A percentile compares a stretch with the other conserved stretches of the same genome.
These are phyloP conservation scores for Artibeus lituratus DNA, from an alignment of 2,797 vertebrate species.

Conservation along the genomic window DNA sequence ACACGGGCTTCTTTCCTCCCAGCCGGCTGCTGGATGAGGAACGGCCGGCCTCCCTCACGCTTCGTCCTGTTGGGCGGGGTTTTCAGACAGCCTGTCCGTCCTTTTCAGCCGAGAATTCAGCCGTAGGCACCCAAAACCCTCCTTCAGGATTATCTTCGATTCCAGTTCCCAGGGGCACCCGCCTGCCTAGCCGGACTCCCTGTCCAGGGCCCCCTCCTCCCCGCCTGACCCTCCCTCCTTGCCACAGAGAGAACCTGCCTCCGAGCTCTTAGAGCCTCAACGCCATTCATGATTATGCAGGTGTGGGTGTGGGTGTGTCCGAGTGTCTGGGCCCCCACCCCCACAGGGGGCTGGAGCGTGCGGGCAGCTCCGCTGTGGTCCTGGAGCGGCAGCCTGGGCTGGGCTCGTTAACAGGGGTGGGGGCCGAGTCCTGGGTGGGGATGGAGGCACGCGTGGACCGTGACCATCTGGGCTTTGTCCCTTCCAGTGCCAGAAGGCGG, in stretches of 20 bases:
- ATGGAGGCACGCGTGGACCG: accelerated
- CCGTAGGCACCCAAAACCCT: accelerated
- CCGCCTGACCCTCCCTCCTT: not conserved
- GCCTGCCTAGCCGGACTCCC: accelerated
- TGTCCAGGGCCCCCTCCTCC: too few relatives aligned
- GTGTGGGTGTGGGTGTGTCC: not conserved
- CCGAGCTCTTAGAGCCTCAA: too few relatives aligned
- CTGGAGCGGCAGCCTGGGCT: not conserved
- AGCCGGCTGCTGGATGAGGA: accelerated
- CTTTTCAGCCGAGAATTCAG: accelerated
- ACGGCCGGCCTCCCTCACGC: accelerated
- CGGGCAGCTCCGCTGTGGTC: not conserved
- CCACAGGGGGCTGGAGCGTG: accelerated
- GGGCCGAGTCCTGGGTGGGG: not conserved
- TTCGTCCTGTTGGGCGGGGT: accelerated
- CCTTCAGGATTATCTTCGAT: not conserved
- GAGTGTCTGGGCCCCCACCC: too few relatives aligned
- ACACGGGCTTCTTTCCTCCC: too few relatives aligned
- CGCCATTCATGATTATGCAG: accelerated
- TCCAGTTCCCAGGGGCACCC: too few relatives aligned
- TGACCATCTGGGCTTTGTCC: accelerated
- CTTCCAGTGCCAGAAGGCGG: not conserved
- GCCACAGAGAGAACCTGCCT: not conserved
- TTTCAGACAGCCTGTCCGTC: accelerated
- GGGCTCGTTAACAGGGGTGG: accelerated